These are phyloP conservation scores for Piscicola geometra DNA, from an alignment of 2,888 invertebrate genomes.

Conservation along the genomic window DNA sequence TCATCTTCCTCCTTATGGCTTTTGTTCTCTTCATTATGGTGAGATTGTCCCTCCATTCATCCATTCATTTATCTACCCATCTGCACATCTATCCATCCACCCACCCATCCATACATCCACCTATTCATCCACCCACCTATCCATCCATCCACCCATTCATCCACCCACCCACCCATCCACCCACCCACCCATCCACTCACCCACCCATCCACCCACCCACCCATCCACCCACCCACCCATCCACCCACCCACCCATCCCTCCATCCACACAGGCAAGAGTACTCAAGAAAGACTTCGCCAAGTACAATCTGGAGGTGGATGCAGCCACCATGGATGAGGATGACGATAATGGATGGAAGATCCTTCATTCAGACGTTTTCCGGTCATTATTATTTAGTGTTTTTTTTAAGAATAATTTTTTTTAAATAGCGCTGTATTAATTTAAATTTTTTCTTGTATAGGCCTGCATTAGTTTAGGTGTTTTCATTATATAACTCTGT, in stretches of 20 bases:
- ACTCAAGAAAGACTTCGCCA: constrained; percentile 58
- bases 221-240: background rate
- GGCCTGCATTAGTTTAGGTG: no score
- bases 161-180: constrained; percentile 50
- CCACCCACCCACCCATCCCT: background rate
- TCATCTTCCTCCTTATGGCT: constrained; percentile 58
- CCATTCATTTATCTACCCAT: background rate
- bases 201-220: constrained; percentile 25
- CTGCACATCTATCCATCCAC: background rate
- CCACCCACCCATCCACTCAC: background rate
- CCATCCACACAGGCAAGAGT: constrained; percentile 55
- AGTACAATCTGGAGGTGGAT: constrained; percentile 56
- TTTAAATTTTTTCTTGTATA: no score
- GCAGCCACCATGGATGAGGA: constrained; percentile 56
- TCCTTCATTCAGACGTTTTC: constrained; percentile 59
- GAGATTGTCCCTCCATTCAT: constrained; percentile 44
- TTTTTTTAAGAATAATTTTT: no score
- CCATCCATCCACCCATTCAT: background rate
- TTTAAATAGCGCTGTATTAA: no score
- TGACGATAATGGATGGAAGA: constrained; percentile 61
- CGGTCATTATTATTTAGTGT: constrained; percentile 27
- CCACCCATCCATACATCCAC: constrained; percentile 25
- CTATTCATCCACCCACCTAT: background rate
- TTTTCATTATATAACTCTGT: no score
- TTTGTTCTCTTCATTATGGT: constrained; percentile 60